A percentile compares a stretch with the other conserved stretches of the same genome.
Evolutionary conservation across 2,113 vertebrate species (phyloP).

Genomic region (Phaetusa simplex): DNA sequence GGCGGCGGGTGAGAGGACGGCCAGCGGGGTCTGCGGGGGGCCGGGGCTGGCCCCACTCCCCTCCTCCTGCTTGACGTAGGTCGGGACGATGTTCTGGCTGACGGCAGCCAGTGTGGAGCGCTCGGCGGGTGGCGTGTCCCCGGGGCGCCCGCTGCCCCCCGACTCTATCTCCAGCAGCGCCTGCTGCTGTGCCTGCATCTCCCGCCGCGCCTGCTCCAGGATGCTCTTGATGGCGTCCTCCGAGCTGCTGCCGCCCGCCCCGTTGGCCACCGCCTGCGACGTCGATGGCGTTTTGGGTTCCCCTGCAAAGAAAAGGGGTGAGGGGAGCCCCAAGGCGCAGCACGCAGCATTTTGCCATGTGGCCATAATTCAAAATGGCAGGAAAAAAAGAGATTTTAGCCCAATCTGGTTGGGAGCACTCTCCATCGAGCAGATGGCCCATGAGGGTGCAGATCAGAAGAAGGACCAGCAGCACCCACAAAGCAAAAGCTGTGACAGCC

Average conservation of each 20-base stretch:
- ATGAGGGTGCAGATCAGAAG: fast-evolving
- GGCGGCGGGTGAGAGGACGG: conserved; percentile 89
- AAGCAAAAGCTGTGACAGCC: background rate
- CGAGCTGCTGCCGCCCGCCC: conserved; percentile 75
- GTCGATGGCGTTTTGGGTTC: conserved; percentile 80
- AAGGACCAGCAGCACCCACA: background rate
- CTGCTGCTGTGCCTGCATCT: conserved; percentile 97
- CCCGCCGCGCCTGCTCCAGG: conserved; percentile 91
- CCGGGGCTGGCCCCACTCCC: conserved; percentile 68
- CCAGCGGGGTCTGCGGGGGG: conserved; percentile 78
- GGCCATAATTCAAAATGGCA: fast-evolving
- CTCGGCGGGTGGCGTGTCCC: conserved; percentile 66
- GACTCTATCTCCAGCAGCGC: conserved; percentile 91
- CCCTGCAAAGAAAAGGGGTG: conserved; percentile 62
- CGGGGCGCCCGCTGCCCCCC: conserved; percentile 57
- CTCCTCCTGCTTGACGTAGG: conserved; percentile 92
- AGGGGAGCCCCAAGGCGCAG: background rate
- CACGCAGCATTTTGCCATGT: fast-evolving
- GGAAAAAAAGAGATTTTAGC: background rate
- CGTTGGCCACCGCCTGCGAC: conserved; percentile 46
- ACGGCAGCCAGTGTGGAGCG: conserved; percentile 74
- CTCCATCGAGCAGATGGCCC: background rate
- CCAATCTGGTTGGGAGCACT: fast-evolving
- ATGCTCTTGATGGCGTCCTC: conserved; percentile 97
- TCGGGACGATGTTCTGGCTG: conserved; percentile 72